These are phyloP conservation scores for Phylloscopus collybita DNA, from an alignment of 2,797 vertebrate genomes.

Conservation along the genomic window DNA sequence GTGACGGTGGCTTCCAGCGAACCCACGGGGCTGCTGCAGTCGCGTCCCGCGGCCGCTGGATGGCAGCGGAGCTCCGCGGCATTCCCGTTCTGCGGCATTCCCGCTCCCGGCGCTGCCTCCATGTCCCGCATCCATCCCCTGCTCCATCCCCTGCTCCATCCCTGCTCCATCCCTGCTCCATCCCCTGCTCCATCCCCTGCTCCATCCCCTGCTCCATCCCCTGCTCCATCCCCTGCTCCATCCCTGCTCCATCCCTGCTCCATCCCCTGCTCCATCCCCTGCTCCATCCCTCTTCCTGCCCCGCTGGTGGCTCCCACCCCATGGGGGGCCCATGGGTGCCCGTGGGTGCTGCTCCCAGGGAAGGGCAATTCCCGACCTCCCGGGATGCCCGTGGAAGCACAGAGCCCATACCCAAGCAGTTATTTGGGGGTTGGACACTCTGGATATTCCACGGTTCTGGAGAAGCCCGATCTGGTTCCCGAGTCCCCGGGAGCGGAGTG, in stretches of 20 bases:
- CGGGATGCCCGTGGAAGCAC: rapidly evolving
- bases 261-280: not conserved
- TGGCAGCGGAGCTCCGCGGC: conserved; percentile 28
- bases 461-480: rapidly evolving
- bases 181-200: too few species aligned
- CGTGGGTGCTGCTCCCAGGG: not conserved
- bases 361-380: not conserved
- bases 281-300: not conserved
- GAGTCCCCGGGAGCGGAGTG: rapidly evolving
- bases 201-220: too few species aligned
- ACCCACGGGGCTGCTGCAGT: not conserved
- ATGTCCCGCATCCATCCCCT: not conserved
- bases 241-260: not conserved
- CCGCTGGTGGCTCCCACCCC: too few species aligned
- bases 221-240: not conserved
- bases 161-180: not conserved
- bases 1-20: rapidly evolving
- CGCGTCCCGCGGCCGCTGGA: not conserved
- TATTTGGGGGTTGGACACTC: rapidly evolving
- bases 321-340: too few species aligned
- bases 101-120: not conserved
- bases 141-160: not conserved
- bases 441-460: rapidly evolving
- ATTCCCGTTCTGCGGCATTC: not conserved
- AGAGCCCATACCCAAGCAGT: rapidly evolving